Evolutionary conservation across 2,113 vertebrate genomes (phyloP), one percentile per base, ranked within the genome.

Genomic region (Nothoprocta perdicaria): DNA sequence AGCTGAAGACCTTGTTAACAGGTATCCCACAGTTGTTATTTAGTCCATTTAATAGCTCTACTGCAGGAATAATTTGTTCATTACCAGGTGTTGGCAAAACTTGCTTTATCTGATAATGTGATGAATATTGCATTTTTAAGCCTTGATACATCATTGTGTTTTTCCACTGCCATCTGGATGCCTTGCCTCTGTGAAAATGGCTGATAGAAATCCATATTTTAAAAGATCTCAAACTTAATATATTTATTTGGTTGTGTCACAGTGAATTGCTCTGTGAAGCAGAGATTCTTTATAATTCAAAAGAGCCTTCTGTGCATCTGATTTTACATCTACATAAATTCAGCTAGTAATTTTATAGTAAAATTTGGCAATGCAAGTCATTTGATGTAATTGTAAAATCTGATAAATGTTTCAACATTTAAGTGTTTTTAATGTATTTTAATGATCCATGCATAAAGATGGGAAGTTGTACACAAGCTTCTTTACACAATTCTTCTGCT

Each of bases 21-120:
- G 57, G 10, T 84, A 88, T 86, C 88, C 88, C 40, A 83, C 62
- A 57, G 92, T 93, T 94, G 86, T 84, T 86, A 17, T 93, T 86
- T 96, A 83, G 86, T 88, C 75, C 82, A 72, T 90, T 91, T 93
- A 96, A 94, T 95, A n/a, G 43, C n/a, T 92, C n/a, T 86, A 86
- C 84, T 80, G 84, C 50, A 94, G 86, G 86, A 96, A 84, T 89
- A 92, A 95, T 95, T 86, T 88, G 86, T 67, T 82, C 82, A 94
- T 92, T 93, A 79, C 84, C 90, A 89, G 82, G 82, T 95, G 82
- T 65, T 96, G 93, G 90, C 88, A 94, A 93, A 93, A 93, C 50
- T 82, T 92, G 5, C 60, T 94, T 3, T 66, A 80, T 86, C 76
- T 87, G 63, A 93, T 88, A 96, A 94, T 69, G 89, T 93, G 82